A percentile compares a stretch with the other conserved stretches of the same genome.
phyloP scores from a whole-genome alignment of 2,113 vertebrate species.

The Spizaetus ornatus region DNA sequence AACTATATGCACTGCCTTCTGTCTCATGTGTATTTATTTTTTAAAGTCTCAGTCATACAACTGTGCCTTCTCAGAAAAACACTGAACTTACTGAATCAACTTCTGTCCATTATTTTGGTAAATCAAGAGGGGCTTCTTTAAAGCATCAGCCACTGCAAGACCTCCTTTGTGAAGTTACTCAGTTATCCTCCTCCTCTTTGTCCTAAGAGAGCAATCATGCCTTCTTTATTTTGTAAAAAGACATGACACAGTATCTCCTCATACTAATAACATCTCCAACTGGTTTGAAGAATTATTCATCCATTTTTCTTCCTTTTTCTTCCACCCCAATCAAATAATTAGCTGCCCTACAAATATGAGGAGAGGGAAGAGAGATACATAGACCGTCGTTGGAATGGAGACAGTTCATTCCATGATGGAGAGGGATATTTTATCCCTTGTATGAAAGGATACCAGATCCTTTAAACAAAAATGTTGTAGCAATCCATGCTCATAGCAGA shows the following conservation, averaged over 20 bases:
- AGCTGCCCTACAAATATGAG: neutral
- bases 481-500: neutral
- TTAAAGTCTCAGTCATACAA: neutral
- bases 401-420: neutral
- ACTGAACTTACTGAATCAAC: neutral
- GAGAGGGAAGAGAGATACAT: neutral
- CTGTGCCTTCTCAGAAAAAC: neutral
- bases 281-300: neutral
- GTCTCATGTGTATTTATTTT: neutral
- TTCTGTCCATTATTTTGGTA: neutral
- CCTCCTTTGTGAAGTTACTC: neutral
- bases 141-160: neutral
- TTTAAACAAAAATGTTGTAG: neutral
- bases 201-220: neutral
- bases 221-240: neutral
- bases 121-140: neutral
- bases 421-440: neutral
- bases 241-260: neutral
- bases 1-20: neutral
- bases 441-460: neutral
- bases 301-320: neutral
- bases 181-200: neutral
- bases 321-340: neutral
- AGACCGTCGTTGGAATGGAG: neutral
- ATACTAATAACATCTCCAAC: neutral